phyloP scores from a whole-genome alignment of 2,113 vertebrate genomes.

The Silurus asotus region DNA sequence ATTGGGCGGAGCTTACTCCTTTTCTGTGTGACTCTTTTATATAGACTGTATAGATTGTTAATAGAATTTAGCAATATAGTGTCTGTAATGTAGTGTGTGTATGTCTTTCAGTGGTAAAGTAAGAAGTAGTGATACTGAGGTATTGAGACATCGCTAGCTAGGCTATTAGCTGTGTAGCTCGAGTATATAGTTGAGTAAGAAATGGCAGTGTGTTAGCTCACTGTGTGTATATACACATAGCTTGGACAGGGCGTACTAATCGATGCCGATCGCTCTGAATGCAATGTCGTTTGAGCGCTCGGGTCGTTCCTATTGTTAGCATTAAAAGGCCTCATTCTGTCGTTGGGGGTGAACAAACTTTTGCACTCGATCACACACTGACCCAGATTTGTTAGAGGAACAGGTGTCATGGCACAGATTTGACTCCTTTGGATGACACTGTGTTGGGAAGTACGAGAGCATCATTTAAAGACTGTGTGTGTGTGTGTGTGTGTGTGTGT shows the following conservation, averaged over 20 bases:
- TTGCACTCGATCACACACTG: background rate
- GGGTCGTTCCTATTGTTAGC: background rate
- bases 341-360: background rate
- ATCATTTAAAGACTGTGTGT: background rate
- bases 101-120: too few relatives aligned
- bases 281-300: background rate
- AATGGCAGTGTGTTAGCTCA: too few relatives aligned
- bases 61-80: too few relatives aligned
- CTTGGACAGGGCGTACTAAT: too few relatives aligned
- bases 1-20: background rate
- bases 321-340: background rate
- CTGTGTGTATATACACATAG: background rate
- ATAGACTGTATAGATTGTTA: too few relatives aligned
- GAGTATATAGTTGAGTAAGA: too few relatives aligned
- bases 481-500: slow-evolving; percentile 34
- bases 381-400: background rate
- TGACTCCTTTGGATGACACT: too few relatives aligned
- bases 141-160: too few relatives aligned
- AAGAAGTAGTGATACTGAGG: too few relatives aligned
- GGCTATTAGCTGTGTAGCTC: too few relatives aligned
- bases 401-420: too few relatives aligned
- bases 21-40: background rate
- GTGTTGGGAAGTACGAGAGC: background rate
- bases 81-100: too few relatives aligned
- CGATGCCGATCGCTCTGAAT: background rate